A percentile compares a stretch with the other conserved stretches of the same genome.
phyloP scores from a whole-genome alignment of 2,113 vertebrate species.

The Charadrius vociferus region DNA sequence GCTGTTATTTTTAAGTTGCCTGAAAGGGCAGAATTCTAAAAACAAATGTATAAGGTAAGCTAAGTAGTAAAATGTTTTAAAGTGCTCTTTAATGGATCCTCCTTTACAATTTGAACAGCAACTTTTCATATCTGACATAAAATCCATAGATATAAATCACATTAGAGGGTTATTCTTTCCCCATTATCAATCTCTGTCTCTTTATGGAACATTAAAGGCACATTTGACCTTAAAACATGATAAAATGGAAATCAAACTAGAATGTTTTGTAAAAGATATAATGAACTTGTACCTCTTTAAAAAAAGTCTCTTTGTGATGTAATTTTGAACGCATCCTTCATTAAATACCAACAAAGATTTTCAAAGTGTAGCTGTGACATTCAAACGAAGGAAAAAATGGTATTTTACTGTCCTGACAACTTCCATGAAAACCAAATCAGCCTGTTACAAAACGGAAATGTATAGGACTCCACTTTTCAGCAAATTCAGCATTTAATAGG shows the following conservation, averaged over 20 bases:
- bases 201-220: slow-evolving; percentile 90
- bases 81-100: slow-evolving; percentile 91
- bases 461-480: background rate
- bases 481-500: background rate
- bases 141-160: slow-evolving; percentile 99
- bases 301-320: slow-evolving; percentile 45
- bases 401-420: background rate
- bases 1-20: slow-evolving; percentile 56
- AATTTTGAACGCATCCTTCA: slow-evolving; percentile 57
- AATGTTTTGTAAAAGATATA: slow-evolving; percentile 72
- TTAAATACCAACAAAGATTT: slow-evolving; percentile 50
- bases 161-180: slow-evolving; percentile 91
- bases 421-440: background rate
- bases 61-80: slow-evolving; percentile 82
- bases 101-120: slow-evolving; percentile 91
- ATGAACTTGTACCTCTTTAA: slow-evolving; percentile 68
- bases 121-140: slow-evolving; percentile 97
- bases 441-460: background rate
- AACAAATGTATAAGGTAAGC: slow-evolving; percentile 77
- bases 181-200: slow-evolving; percentile 98
- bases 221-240: slow-evolving; percentile 89
- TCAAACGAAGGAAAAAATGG: background rate
- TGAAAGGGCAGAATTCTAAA: slow-evolving; percentile 71
- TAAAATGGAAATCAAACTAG: slow-evolving; percentile 79
- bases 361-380: background rate